Base-by-base conservation (phyloP, 2,797 vertebrate species). In the Rhinella marina region DNA sequence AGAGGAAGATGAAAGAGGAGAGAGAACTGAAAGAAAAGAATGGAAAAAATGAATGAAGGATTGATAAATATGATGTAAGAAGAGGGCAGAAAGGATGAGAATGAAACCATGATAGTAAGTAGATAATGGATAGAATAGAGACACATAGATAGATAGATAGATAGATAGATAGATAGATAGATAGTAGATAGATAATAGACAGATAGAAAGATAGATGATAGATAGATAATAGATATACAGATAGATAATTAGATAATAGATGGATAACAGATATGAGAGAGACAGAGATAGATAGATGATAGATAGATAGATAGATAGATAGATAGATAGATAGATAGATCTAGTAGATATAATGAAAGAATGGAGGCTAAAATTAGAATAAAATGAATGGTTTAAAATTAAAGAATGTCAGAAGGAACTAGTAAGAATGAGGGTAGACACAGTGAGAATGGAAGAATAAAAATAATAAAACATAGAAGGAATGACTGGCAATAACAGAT, bases 261-360 rank as follows among this genome's bases (percentile, higher is more conserved):
- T n/a, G 41, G 48, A 81, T 23, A 10, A 64, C 25, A 79, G 61
- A 64, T 54, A 79, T n/a, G n/a, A n/a, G n/a, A n/a, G n/a, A n/a
- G n/a, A n/a, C n/a, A n/a, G n/a, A n/a, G 50, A 56, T 25, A 79
- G 19, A 81, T n/a, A 62, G 48, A 81, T 23, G n/a, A 64, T 54
- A 79, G 61, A 64, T 54, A 79, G 76, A 79, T 23, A 79, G 76
- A 79, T n/a, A 79, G 48, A 54, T n/a, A 79, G 17, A 81, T 23
- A 61, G 41, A 81, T 21, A 57, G 57, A 62, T 66, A 82, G 79
- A 81, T n/a, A 81, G 79, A 64, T 8, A 80, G 25, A 13, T 9
- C 1, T 5, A 16, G 25, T 19, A 0, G n/a, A 62, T 23, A 23
- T 62, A 16, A 7, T 7, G 29, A 41, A 41, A 73, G 70, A 21